phyloP scores from a whole-genome alignment of 2,797 vertebrate species.

The Oreochromis grahami region DNA sequence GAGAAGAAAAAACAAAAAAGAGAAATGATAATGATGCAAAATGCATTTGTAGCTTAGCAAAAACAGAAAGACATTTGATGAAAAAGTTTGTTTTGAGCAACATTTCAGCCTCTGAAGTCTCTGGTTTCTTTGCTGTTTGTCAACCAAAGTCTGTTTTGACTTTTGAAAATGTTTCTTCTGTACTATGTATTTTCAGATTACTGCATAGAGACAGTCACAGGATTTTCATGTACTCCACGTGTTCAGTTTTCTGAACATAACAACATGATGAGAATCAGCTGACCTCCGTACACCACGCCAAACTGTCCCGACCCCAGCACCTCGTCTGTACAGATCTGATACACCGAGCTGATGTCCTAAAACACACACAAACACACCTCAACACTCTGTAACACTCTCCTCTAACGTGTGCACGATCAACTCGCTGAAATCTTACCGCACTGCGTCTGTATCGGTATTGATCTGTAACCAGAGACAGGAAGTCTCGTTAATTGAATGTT shows the following conservation, averaged over 20 bases:
- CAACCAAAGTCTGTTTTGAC: not conserved
- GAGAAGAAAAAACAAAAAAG: not conserved
- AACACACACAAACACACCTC: conserved; percentile 1
- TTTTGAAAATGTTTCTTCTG: not conserved
- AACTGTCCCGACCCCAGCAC: conserved; percentile 80
- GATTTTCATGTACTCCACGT: not conserved
- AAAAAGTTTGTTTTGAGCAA: not conserved
- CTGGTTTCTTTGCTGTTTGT: not conserved
- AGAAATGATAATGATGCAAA: not conserved
- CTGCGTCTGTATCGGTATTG: not conserved
- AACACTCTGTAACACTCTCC: too few species aligned
- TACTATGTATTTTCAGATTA: not conserved
- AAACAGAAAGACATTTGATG: not conserved
- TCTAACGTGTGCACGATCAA: not conserved
- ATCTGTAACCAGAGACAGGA: conserved; percentile 16
- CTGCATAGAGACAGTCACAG: not conserved
- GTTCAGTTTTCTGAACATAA: not conserved
- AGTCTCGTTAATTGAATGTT: not conserved
- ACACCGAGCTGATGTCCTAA: conserved; percentile 73
- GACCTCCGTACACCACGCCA: conserved; percentile 76
- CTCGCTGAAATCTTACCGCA: conserved; percentile 24
- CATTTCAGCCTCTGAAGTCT: not conserved
- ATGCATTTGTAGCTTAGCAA: not conserved
- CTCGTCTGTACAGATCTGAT: conserved; percentile 79
- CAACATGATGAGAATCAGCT: not conserved